Evolutionary conservation across 1,140 invertebrate genomes (phyloP).

Genomic region (Adoxophyes honmai): DNA sequence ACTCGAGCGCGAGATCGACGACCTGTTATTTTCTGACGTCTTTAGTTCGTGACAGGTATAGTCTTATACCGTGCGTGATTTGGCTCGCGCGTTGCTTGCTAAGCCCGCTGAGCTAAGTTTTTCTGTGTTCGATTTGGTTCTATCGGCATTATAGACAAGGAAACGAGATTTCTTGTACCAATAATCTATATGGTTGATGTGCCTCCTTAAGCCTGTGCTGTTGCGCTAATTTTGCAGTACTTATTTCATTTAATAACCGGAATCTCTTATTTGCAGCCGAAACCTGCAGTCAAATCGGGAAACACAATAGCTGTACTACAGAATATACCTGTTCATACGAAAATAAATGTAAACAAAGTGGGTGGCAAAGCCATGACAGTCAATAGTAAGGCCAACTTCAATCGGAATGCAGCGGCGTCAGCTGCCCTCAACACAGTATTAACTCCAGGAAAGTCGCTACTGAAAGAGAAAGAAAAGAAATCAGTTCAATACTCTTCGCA

Average conservation of each 20-base stretch:
- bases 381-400: constrained; percentile 46
- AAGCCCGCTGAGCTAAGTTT: too few species aligned
- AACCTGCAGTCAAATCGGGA: constrained; percentile 38
- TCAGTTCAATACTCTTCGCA: constrained; percentile 42
- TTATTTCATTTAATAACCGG: background rate
- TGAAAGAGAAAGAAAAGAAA: constrained; percentile 64
- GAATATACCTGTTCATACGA: constrained; percentile 59
- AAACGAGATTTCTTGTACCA: too few species aligned
- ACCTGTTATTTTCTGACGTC: too few species aligned
- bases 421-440: constrained; percentile 48
- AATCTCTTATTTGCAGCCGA: constrained; percentile 31
- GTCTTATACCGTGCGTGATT: too few species aligned
- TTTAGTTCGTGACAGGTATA: too few species aligned
- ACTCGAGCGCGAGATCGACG: too few species aligned
- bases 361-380: constrained; percentile 49
- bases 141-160: too few species aligned
- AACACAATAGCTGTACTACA: constrained; percentile 57
- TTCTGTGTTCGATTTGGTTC: too few species aligned
- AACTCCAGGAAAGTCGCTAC: constrained; percentile 51
- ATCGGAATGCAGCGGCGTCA: constrained; percentile 28
- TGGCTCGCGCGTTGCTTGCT: too few species aligned
- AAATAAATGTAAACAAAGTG: constrained; percentile 56
- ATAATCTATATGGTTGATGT: too few species aligned
- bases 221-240: background rate
- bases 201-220: too few species aligned